A percentile compares a stretch with the other conserved stretches of the same genome.
Conservation (phyloP, 2,888 invertebrate genomes). For the Neocrepidodera transversa region DNA sequence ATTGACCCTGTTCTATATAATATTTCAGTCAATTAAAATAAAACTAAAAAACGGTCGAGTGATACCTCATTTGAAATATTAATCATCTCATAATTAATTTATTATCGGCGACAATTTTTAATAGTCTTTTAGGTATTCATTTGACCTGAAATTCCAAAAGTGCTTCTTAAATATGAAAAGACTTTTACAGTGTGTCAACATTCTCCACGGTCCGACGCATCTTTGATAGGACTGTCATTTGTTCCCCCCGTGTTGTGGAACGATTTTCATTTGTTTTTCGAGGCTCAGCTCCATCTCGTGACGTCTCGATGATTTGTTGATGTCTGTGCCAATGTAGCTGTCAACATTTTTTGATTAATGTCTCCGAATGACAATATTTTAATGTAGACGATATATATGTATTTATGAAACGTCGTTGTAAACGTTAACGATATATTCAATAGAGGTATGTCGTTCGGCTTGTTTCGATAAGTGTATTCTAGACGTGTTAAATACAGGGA, state of each 20-base stretch:
- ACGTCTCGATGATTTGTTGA: conserved; percentile 16
- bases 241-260: conserved; percentile 5
- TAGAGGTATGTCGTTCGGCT: conserved; percentile 1
- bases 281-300: neutral
- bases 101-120: too few species aligned
- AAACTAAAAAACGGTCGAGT: too few species aligned
- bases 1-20: too few species aligned
- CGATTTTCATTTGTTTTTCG: conserved; percentile 10
- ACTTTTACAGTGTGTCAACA: too few species aligned
- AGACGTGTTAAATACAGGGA: neutral
- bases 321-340: conserved; percentile 17
- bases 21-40: too few species aligned
- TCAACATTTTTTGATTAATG: conserved; percentile 16
- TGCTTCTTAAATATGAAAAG: neutral
- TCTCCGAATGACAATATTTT: conserved; percentile 1
- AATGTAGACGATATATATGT: conserved; percentile 1
- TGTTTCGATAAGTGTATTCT: neutral
- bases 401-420: neutral
- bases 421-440: conserved; percentile 1
- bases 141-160: neutral
- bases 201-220: neutral
- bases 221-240: conserved; percentile 1
- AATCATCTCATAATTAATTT: too few species aligned
- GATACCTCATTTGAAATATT: too few species aligned
- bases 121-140: neutral